Evolutionary conservation across 2,888 invertebrate genomes (phyloP), one percentile per base, ranked within the genome.

Genomic region (Sesia apiformis): DNA sequence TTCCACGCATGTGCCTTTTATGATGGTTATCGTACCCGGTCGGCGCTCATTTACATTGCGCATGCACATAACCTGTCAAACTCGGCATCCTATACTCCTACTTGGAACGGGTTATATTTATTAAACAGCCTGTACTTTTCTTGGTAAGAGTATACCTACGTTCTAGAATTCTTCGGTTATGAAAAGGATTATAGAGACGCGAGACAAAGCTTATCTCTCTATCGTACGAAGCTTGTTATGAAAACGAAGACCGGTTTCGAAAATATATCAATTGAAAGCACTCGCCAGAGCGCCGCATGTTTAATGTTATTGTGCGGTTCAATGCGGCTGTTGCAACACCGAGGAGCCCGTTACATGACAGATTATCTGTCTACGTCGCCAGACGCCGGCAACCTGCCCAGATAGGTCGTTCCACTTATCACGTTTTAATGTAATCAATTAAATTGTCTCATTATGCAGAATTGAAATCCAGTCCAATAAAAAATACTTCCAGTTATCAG

Each of bases 231-330:
- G 60, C 72, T 64, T 84, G 81, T 87, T 84, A 83, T 84, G 84
- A 87, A 87, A 85, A 85, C 80, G 69, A 63, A 67, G 77, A 86
- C 85, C 78, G 83, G 84, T 86, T 86, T 81, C 73, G 76, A 80
- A 85, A 84, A 87, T 88, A 84, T 84, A 88, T 86, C 83, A 85
- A 84, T 86, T 83, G 84, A 81, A 86, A 84, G 81, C 78, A 76
- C 72, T 78, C 53, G 73, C 69, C 65, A 58, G 50, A 69, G 66
- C 63, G 65, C 72, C 70, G 77, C 71, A 77, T 82, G 81, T 82
- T 79, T 81, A 81, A 84, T 84, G 76, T 83, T 83, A 87, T 86
- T 84, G 80, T 85, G 77, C 70, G 67, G 71, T 70, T 72, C 70
- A 62, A 61, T 66, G 68, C 23, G 23, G 23, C 66, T 55, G 59